phyloP scores from a whole-genome alignment of 1,140 invertebrate genomes.

The Drosophila busckii region DNA sequence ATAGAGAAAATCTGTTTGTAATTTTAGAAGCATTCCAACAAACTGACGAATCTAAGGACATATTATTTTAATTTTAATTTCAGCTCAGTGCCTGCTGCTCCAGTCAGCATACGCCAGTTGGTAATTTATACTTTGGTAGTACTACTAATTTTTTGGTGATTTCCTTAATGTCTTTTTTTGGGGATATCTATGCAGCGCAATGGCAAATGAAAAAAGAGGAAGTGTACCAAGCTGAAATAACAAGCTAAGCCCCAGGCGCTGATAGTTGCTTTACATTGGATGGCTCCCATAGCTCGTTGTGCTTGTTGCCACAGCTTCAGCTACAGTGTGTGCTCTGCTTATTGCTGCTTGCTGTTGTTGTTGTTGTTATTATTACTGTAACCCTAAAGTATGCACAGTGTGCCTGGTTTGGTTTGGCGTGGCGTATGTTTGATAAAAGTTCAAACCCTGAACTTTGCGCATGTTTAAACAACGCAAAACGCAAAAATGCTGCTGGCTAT shows the following conservation, averaged over 20 bases:
- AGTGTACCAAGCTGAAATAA: conserved; percentile 69
- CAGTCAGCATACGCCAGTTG: background rate
- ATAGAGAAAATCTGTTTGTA: too few relatives aligned
- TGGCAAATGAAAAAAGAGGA: conserved; percentile 40
- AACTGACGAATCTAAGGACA: too few relatives aligned
- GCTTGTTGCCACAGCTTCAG: conserved; percentile 28
- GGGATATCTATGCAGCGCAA: conserved; percentile 37
- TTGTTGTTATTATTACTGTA: conserved; percentile 16
- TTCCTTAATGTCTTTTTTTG: conserved; percentile 70
- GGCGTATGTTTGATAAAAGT: conserved; percentile 76
- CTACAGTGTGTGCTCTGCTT: conserved; percentile 11
- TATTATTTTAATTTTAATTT: too few relatives aligned
- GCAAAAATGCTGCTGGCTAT: conserved; percentile 77
- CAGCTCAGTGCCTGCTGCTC: too few relatives aligned
- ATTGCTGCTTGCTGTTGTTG: background rate
- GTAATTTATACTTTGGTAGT: conserved; percentile 56
- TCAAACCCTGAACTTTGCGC: conserved; percentile 75
- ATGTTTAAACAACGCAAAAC: conserved; percentile 77
- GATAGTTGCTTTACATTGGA: conserved; percentile 65
- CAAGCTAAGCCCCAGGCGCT: conserved; percentile 61
- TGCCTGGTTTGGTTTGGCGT: conserved; percentile 34
- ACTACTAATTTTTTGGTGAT: conserved; percentile 72
- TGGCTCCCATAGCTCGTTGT: conserved; percentile 14
- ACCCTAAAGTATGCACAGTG: conserved; percentile 51
- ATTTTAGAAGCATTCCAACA: too few relatives aligned